phyloP scores from a whole-genome alignment of 2,113 vertebrate genomes.

The Macrotis lagotis region DNA sequence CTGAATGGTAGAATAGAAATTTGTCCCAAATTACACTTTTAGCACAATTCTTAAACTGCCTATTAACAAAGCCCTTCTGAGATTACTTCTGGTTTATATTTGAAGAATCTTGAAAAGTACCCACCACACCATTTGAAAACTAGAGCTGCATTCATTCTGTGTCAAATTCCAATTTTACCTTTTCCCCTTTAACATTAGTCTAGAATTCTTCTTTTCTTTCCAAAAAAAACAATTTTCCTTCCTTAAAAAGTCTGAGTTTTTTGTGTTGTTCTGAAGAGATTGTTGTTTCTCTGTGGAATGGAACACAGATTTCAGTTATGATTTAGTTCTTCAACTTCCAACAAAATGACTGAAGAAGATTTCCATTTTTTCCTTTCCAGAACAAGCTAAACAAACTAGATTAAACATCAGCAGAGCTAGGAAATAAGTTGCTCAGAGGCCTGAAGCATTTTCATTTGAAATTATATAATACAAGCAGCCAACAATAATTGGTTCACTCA shows the following conservation, averaged over 20 bases:
- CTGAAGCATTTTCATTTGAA: constrained; percentile 60
- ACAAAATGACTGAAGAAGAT: constrained; percentile 41
- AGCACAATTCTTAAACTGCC: constrained; percentile 39
- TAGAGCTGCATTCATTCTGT: not conserved
- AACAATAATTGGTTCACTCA: too few species aligned
- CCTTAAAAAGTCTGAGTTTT: constrained; percentile 46
- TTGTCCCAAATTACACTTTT: constrained; percentile 41
- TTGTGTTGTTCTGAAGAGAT: constrained; percentile 41
- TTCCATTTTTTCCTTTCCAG: constrained; percentile 49
- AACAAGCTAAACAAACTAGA: constrained; percentile 57
- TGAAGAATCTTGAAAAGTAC: constrained; percentile 35
- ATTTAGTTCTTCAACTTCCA: constrained; percentile 64
- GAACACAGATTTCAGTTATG: not conserved
- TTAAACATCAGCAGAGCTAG: constrained; percentile 1
- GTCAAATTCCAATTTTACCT: constrained; percentile 48
- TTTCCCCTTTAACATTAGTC: constrained; percentile 42
- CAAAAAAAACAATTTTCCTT: constrained; percentile 30
- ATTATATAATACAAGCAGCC: constrained; percentile 5
- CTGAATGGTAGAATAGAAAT: constrained; percentile 29
- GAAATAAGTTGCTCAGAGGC: constrained; percentile 55
- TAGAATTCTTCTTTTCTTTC: constrained; percentile 18
- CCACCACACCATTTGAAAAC: constrained; percentile 50
- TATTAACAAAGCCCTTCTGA: not conserved
- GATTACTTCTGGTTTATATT: not conserved
- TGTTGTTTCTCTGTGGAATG: constrained; percentile 48